Evolutionary conservation across 2,888 invertebrate genomes (phyloP), one percentile per base, ranked within the genome.

Genomic region (Cheilosia pagana): DNA sequence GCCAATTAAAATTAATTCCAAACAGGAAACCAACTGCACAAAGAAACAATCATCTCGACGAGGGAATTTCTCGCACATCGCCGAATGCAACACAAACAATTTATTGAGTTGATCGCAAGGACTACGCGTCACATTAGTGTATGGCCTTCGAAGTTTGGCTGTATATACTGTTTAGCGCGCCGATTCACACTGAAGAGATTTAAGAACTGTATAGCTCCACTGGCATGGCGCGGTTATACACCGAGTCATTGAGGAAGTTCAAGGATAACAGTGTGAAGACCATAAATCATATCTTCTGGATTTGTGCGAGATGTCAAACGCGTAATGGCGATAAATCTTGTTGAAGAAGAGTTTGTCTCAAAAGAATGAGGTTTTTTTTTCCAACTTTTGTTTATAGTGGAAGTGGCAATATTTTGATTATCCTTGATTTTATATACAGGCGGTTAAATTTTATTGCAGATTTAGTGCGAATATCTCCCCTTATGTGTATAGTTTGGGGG

Each of bases 291-390:
- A 68, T 78, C 68, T 74, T 68, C 63, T 74, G 82, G 78, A 74
- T 83, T 83, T 83, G 68, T 83, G 68, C 68, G 63, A 63, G 62
- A 78, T 83, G 78, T 78, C 82, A 78, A 74, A 83, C 63, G 68
- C 78, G 74, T 74, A 78, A 74, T 83, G 78, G 78, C 82, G 74
- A 78, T 83, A 83, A 83, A 78, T 78, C 78, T 78, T 60, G 48
- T 62, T 68, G 62, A 74, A 63, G 50, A 57, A 62, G 45, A 55
- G 55, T 48, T 67, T 65, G 50, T n/a, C 39, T 76, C 19, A 28
- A 55, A 63, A 39, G n/a, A 39, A 3, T 6, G 16, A 19, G 7
- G n/a, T 50, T 45, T 70, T 19, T 7, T 1, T 14, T 12, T 2
- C 60, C 50, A n/a, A 41, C 25, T 23, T 21, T 71, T 41, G 59